phyloP scores from a whole-genome alignment of 2,113 vertebrate genomes.

The Fulica atra region DNA sequence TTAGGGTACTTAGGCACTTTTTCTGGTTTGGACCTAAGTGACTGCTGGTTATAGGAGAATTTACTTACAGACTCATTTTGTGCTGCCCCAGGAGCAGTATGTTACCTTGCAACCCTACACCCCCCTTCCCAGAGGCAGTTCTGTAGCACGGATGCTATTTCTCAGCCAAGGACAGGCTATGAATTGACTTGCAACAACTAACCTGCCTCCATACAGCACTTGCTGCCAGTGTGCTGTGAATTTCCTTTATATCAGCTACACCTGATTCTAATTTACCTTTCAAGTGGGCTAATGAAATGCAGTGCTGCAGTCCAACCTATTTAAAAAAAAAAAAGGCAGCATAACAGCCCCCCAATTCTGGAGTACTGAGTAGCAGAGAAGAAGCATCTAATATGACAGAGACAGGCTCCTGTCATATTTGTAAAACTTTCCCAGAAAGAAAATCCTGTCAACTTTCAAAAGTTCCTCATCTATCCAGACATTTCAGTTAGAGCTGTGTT shows the following conservation, averaged over 20 bases:
- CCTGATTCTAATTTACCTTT: constrained; percentile 47
- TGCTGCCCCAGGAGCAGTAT: not conserved
- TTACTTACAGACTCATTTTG: not conserved
- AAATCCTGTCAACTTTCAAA: constrained; percentile 65
- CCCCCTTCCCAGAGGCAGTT: not conserved
- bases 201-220: not conserved
- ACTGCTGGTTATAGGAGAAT: not conserved
- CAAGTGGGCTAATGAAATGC: constrained; percentile 22
- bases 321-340: not conserved
- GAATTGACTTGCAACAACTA: not conserved
- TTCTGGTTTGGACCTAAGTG: not conserved
- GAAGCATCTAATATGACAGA: not conserved
- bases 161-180: not conserved
- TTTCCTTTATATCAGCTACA: not conserved
- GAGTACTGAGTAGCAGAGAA: not conserved
- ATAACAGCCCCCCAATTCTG: not conserved
- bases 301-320: not conserved
- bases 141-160: not conserved
- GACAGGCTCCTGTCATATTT: not conserved
- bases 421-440: constrained; percentile 56
- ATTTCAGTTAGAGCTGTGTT: constrained; percentile 69
- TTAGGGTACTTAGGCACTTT: not conserved
- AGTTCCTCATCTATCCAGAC: constrained; percentile 68
- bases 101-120: not conserved
- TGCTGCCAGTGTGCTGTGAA: not conserved